Evolutionary conservation across 1,140 invertebrate species (phyloP), one percentile per base, ranked within the genome.

Genomic region (Caerostris darwini): DNA sequence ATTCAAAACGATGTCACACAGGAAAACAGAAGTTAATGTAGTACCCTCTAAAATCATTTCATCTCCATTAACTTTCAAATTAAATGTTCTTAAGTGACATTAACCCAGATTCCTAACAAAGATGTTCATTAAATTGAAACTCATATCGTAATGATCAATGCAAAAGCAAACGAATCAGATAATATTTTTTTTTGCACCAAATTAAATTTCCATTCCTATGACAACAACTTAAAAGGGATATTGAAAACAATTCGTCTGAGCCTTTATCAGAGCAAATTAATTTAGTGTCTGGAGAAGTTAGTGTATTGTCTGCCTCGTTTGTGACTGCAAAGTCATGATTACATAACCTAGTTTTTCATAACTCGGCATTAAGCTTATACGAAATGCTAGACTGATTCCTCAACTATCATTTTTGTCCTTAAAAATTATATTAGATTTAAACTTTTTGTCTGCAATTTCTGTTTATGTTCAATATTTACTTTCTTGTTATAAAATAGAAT

Each of bases 241-340:
- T 17, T 67, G 61, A 12, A 67, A 17, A 67, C n/a, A n/a, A 17
- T n/a, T 12, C 61, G 2, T 67, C 61, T n/a, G 5, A n/a, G 61
- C 5, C 5, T 67, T 5, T 67, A 67, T 67, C n/a, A 67, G n/a
- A 67, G 61, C n/a, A 67, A 67, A 67, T 67, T 67, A 67, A 67
- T 67, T 67, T 67, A n/a, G 3, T n/a, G 17, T 67, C 61, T 67
- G 61, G 61, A n/a, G n/a, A 67, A 67, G 14, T 67, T 67, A 17
- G 61, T 67, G n/a, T 67, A 67, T 67, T 67, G 61, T 17, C 61
- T n/a, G n/a, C 61, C n/a, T 67, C 17, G 12, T 10, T 67, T 67
- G n/a, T 67, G 61, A 67, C 61, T 67, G 61, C 61, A 67, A 67
- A 67, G n/a, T 67, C 61, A n/a, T 67, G 61, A 67, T 67, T 67